Base-by-base conservation (phyloP, 92 coral and sea anemone species). In the Zoanthus solanderi region DNA sequence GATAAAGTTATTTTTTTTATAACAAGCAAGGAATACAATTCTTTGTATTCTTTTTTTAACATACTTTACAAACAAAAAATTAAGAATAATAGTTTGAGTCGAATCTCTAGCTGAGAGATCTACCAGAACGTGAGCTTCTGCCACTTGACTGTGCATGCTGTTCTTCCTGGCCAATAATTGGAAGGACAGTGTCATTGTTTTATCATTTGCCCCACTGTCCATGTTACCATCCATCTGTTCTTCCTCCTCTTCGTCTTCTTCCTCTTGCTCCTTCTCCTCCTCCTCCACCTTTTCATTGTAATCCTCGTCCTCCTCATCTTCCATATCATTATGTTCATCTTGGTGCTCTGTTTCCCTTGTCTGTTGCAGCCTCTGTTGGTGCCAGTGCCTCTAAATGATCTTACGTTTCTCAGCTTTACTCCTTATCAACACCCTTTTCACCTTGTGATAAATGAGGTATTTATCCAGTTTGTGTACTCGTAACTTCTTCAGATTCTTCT, bases 401-500 rank as follows among this genome's bases (percentile, higher is more conserved):
- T 32, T 15, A 72, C 11, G 52, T 37, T 28, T 75, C 32, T 75
- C 60, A n/a, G 60, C 7, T 75, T 75, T n/a, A 17, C 58, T 48
- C 4, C 17, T 48, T 75, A 4, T 75, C 63, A 75, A 75, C 60
- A 75, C 34, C 79, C 58, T 45, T 75, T 46, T 75, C 57, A n/a
- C 0, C 14, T 47, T 75, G 61, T 45, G 79, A 58, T 75, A 52
- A 75, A 75, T 75, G 60, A 75, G 61, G 58, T 83, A 83, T 76
- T 83, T 71, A 42, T 71, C 61, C 48, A 83, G 87, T 68, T 83
- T 69, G 11, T 56, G 78, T 32, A 83, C 87, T 9, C 87, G 14
- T 75, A 83, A 75, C 66, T 42, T 76, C 48, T 83, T 83, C 87
- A 83, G 46, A 54, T 68, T 83, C 50, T 76, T 60, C 87, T 83